Evolutionary conservation across 2,888 invertebrate species (phyloP), one percentile per base, ranked within the genome.

Genomic region (Petrophora chlorosata): DNA sequence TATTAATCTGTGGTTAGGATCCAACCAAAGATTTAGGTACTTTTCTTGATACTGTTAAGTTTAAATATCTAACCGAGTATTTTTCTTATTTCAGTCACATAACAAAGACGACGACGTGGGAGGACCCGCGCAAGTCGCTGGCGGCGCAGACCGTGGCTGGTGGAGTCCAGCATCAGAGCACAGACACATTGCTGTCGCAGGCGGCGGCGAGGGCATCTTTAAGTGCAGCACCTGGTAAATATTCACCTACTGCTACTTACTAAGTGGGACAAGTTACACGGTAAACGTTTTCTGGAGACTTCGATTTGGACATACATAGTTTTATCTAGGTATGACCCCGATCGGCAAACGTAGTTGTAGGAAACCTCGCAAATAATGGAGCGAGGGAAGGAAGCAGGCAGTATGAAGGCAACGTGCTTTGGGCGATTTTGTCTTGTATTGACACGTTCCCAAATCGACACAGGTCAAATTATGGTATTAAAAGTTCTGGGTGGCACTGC

Each of bases 91-190:
- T 81, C 93, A 97, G 97, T 90, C 97, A 97, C 87, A 92, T 95
- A 82, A 95, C 96, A 67, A 94, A 96, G 82, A 95, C 96, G 53
- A 97, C 97, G 66, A 96, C 96, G 76, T 97, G 97, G 97, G 96
- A 96, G 77, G 97, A 97, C 82, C 97, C 97, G 5, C 92, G 97
- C 62, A 97, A 97, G 84, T 94, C 95, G 14, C 90, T 94, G 43
- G 94, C 94, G 13, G 93, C 94, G 32, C 93, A 93, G 76, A 87
- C 91, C 26, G 91, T 91, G 45, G 82, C 91, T 4, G 73, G 69
- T 35, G 78, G 78, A 14, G 90, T 91, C 32, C 88, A 87, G 78
- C 87, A 89, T 42, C 91, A 92, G 73, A 93, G 88, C 65, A 85
- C 85, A 0, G 91, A 91, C 65, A 73, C 89, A 22, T 70, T 87